phyloP scores from a whole-genome alignment of 2,797 vertebrate genomes.

The Dermochelys coriacea region DNA sequence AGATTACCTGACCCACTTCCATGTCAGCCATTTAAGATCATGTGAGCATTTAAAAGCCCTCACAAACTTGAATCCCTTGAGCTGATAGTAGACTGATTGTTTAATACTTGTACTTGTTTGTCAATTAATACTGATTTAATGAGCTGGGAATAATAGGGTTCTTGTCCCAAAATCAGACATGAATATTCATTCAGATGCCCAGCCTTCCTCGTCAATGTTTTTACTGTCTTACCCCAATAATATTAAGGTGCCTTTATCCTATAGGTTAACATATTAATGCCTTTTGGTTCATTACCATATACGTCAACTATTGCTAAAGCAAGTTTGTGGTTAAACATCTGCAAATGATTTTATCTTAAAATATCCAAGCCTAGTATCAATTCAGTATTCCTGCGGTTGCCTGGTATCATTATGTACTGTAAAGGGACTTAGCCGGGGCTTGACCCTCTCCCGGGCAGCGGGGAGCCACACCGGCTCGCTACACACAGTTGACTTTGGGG shows the following conservation, averaged over 20 bases:
- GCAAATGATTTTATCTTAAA: background rate
- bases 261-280: background rate
- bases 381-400: background rate
- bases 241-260: background rate
- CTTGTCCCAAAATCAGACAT: background rate
- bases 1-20: background rate
- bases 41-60: conserved; percentile 43
- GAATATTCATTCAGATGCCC: background rate
- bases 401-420: background rate
- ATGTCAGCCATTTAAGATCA: conserved; percentile 7
- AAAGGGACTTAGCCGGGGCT: too few species aligned
- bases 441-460: too few species aligned
- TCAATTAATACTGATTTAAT: background rate
- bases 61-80: background rate
- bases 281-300: background rate
- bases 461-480: too few species aligned
- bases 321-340: background rate
- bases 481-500: too few species aligned
- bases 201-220: background rate
- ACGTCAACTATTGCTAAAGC: background rate
- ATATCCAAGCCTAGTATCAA: background rate
- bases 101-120: background rate
- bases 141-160: background rate
- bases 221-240: background rate
- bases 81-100: background rate